Evolutionary conservation across 1,140 invertebrate species (phyloP).

Genomic region (Magallana gigas): DNA sequence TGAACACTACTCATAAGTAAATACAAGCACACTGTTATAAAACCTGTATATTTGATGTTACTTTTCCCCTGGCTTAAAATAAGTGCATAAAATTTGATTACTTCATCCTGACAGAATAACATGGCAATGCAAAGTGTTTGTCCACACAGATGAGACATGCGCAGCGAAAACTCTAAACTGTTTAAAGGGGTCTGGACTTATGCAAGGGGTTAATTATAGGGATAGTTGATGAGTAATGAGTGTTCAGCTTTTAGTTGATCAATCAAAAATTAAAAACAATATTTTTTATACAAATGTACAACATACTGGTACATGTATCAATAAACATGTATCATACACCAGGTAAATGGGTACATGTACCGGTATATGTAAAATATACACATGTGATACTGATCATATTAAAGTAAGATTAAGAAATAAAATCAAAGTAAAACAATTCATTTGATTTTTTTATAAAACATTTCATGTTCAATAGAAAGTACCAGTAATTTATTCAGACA

Average conservation of each 20-base stretch:
- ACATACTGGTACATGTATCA: not conserved
- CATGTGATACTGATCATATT: no score
- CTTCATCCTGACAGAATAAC: not conserved
- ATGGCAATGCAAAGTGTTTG: not conserved
- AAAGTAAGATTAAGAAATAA: no score
- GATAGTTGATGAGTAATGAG: not conserved
- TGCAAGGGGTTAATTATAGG: constrained; percentile 9
- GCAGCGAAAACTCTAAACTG: no score
- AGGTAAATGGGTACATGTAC: no score
- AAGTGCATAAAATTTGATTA: not conserved
- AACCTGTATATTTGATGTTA: not conserved
- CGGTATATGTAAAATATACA: no score
- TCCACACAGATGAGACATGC: not conserved
- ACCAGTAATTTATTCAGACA: constrained; percentile 21
- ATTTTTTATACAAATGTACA: not conserved
- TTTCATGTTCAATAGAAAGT: not conserved
- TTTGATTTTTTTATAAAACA: not conserved
- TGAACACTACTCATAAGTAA: constrained; percentile 11
- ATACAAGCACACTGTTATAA: constrained; percentile 16
- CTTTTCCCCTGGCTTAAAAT: not conserved
- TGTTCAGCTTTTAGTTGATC: constrained; percentile 6
- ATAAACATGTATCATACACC: not conserved
- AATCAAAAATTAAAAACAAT: constrained; percentile 15
- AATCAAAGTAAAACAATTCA: not conserved
- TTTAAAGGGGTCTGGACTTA: not conserved